phyloP scores from a whole-genome alignment of 2,113 vertebrate genomes.

The Cyphomyrus discorhynchus region DNA sequence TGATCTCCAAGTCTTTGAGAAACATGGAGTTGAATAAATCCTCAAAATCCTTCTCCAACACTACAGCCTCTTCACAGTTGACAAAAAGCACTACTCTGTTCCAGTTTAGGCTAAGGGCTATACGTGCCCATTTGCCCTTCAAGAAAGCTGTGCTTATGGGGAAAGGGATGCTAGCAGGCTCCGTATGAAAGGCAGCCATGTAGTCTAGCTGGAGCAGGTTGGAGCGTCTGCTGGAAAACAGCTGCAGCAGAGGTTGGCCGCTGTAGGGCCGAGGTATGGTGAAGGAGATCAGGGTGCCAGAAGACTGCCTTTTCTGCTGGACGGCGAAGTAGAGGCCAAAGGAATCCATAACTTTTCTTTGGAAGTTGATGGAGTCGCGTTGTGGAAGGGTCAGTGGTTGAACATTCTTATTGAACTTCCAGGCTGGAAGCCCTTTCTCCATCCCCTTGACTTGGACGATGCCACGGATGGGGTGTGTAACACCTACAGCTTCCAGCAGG shows the following conservation, averaged over 20 bases:
- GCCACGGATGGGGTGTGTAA: neutral
- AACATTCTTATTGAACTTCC: neutral
- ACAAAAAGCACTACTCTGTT: neutral
- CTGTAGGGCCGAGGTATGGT: neutral
- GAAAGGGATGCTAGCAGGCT: neutral
- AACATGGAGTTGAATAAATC: neutral
- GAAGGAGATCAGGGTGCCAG: neutral
- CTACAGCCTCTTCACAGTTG: neutral
- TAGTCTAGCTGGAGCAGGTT: neutral
- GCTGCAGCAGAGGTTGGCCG: neutral
- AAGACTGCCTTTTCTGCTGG: neutral
- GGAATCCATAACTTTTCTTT: neutral
- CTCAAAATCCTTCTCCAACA: neutral
- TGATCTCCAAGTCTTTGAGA: neutral
- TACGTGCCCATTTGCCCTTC: neutral
- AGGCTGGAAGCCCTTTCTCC: neutral
- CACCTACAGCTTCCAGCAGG: neutral
- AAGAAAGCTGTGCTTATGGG: neutral
- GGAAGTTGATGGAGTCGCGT: neutral
- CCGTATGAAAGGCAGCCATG: neutral
- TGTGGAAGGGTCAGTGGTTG: neutral
- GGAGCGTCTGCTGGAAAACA: neutral
- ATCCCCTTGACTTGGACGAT: neutral
- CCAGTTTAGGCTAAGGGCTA: neutral
- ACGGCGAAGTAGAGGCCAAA: neutral